Evolutionary conservation across 2,888 invertebrate genomes (phyloP).

Genomic region (Pheosia gnoma): DNA sequence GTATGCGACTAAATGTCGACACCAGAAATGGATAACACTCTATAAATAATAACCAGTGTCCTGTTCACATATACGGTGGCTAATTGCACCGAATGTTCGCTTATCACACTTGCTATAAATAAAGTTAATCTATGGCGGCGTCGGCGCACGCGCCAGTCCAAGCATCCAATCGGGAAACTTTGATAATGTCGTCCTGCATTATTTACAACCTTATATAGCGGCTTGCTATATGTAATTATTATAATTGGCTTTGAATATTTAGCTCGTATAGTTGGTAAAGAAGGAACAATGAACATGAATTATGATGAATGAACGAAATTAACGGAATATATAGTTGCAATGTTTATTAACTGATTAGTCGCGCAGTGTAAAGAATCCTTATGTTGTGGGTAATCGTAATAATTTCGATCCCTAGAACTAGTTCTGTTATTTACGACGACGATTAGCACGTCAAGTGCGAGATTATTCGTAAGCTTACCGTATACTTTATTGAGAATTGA

Average conservation of each 20-base stretch:
- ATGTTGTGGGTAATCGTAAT: too few species aligned
- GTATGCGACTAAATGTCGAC: background rate
- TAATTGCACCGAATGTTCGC: conserved; percentile 3
- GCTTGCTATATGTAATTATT: background rate
- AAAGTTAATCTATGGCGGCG: conserved; percentile 2
- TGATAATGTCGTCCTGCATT: conserved; percentile 2
- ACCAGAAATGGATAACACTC: background rate
- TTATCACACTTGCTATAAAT: conserved; percentile 6
- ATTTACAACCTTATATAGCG: background rate
- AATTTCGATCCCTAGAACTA: background rate
- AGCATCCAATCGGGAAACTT: background rate
- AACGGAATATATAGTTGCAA: too few species aligned
- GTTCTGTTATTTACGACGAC: background rate
- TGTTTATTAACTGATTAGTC: too few species aligned
- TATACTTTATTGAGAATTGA: too few species aligned
- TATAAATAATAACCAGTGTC: conserved; percentile 5
- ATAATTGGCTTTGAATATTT: too few species aligned
- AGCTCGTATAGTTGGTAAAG: too few species aligned
- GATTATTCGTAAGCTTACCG: too few species aligned
- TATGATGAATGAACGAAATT: too few species aligned
- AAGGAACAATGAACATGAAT: too few species aligned
- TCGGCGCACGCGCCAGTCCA: background rate
- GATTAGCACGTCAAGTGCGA: too few species aligned
- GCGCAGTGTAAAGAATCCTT: too few species aligned
- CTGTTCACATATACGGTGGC: conserved; percentile 5